Evolutionary conservation across 2,888 invertebrate genomes (phyloP), one percentile per base, ranked within the genome.

Genomic region (Hirtodrosophila trivittata): DNA sequence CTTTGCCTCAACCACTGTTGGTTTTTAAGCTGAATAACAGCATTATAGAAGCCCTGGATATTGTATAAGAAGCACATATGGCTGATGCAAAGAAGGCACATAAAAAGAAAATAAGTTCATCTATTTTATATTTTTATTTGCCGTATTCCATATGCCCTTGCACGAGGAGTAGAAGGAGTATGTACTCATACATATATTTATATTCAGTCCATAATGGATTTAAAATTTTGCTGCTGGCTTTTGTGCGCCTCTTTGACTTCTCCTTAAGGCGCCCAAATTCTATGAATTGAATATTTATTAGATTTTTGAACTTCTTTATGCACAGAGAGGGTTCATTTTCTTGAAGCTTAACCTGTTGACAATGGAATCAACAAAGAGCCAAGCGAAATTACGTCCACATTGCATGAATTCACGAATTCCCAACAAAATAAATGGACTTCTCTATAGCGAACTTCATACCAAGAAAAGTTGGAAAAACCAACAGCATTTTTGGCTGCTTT

Each of bases 271-370:
- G 14, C 13, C 14, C 52, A 54, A 62, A 54, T 55, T 57, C 66
- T 43, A 50, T 49, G 50, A 76, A 72, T 72, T 76, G 72, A 78
- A 78, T 60, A 77, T 78, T 72, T 78, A 72, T 78, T 75, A 54
- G 52, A 69, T 64, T 64, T 70, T 43, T 32, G 13, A 68, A 56
- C 46, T 51, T 66, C 37, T 55, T 47, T 49, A n/a, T 57, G n/a
- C 5, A n/a, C 28, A 1, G 28, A 28, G 9, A 3, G 28, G 28
- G 7, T 28, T 28, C 28, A 7, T 28, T 28, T 28, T 21, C 3
- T 21, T 21, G 41, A 35, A 28, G 21, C 9, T 41, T 37, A 56
- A 64, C 52, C 51, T 56, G 47, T 57, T 39, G 52, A 50, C 46
- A 62, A 62, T 33, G 12, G 42, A 12, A 45, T 41, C 41, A 26